phyloP scores from a whole-genome alignment of 2,113 vertebrate genomes.

The Pomatorhinus ruficollis region DNA sequence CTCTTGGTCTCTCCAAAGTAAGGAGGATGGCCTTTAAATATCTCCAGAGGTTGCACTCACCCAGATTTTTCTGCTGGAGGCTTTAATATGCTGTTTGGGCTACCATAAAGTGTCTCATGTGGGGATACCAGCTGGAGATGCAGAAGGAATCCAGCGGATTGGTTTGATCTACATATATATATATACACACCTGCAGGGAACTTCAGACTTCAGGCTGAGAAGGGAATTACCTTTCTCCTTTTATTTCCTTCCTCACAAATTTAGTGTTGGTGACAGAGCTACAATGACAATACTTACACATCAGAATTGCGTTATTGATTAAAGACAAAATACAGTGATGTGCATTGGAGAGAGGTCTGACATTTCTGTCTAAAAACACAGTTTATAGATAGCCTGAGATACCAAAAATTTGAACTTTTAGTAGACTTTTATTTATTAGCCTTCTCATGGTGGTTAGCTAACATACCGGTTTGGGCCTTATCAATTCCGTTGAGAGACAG shows the following conservation, averaged over 20 bases:
- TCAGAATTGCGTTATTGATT: not conserved
- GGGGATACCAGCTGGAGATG: not conserved
- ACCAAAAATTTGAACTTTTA: not conserved
- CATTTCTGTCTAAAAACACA: not conserved
- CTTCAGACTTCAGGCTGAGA: not conserved
- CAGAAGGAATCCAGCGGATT: not conserved
- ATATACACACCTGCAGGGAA: not conserved
- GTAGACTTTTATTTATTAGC: not conserved
- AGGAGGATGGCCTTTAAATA: not conserved
- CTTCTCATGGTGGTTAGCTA: not conserved
- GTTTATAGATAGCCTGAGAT: not conserved
- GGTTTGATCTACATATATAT: not conserved
- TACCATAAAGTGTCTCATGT: not conserved
- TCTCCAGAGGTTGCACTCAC: not conserved
- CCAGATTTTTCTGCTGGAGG: not conserved
- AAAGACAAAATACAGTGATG: not conserved
- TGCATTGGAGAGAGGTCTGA: not conserved
- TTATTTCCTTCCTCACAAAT: not conserved
- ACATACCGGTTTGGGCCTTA: not conserved
- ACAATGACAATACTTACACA: not conserved
- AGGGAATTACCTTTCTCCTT: not conserved
- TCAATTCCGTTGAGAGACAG: not conserved
- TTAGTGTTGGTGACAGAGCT: not conserved
- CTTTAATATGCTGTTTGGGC: not conserved
- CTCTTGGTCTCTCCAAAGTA: constrained; percentile 16